These are phyloP conservation scores for Fistularia tabacaria DNA, from an alignment of 2,797 vertebrate genomes.

Conservation along the genomic window DNA sequence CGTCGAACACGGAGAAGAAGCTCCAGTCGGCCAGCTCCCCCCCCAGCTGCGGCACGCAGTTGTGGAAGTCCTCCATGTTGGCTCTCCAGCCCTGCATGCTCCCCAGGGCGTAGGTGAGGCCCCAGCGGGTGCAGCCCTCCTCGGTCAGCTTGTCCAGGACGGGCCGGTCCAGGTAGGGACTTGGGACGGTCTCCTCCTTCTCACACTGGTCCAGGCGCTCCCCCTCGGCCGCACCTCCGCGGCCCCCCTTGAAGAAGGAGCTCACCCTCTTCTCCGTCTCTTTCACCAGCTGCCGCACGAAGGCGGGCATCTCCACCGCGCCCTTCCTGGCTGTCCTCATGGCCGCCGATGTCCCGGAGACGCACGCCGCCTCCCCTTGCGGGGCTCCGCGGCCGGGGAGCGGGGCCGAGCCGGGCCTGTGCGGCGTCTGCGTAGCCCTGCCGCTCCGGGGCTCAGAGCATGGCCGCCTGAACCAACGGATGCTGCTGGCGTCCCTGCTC, in stretches of 20 bases:
- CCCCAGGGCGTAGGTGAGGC: constrained; percentile 73
- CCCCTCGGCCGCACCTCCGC: constrained; percentile 64
- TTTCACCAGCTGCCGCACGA: constrained; percentile 78
- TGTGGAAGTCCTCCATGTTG: constrained; percentile 83
- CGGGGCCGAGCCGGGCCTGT: constrained; percentile 49
- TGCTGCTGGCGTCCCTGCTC: constrained; percentile 54
- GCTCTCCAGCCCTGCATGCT: constrained; percentile 84
- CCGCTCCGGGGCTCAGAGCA: constrained; percentile 65
- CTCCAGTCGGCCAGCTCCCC: constrained; percentile 74
- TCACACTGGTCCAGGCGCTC: constrained; percentile 53
- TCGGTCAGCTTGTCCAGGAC: constrained; percentile 76
- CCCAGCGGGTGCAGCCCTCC: constrained; percentile 69
- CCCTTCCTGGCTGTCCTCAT: constrained; percentile 77
- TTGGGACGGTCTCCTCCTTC: constrained; percentile 66
- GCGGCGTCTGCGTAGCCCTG: constrained; percentile 54
- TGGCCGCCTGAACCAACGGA: constrained; percentile 59
- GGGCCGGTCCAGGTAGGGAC: constrained; percentile 73
- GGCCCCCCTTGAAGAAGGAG: constrained; percentile 75
- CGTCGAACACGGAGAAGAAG: constrained; percentile 81
- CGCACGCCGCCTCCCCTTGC: constrained; percentile 31
- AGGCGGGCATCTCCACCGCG: constrained; percentile 76
- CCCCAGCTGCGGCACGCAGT: constrained; percentile 74
- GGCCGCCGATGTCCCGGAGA: constrained; percentile 23
- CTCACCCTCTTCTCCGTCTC: constrained; percentile 80
- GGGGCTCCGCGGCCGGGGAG: constrained; percentile 20